Conservation (phyloP, 2,797 vertebrate genomes). For the Etheostoma perlongum region DNA sequence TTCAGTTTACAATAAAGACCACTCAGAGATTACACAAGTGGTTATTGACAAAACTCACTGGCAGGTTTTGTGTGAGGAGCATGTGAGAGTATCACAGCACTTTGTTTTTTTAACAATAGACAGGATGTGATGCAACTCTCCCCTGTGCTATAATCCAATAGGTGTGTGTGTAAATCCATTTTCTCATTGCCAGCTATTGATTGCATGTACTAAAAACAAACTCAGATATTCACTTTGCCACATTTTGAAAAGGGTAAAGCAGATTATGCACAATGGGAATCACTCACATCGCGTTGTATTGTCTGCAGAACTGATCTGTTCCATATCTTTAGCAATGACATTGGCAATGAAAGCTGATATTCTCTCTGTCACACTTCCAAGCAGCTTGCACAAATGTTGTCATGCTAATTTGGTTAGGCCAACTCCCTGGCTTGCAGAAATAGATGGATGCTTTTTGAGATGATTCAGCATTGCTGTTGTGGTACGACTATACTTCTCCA, state of each 20-base stretch:
- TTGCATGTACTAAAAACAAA: conserved; percentile 58
- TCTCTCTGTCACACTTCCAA: conserved; percentile 74
- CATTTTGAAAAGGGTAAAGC: conserved; percentile 60
- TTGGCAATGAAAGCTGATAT: conserved; percentile 67
- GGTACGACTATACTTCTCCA: conserved; percentile 31
- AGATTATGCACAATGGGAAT: conserved; percentile 74
- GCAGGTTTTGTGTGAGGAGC: conserved; percentile 39
- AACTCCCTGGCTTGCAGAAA: conserved; percentile 59
- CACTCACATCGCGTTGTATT: conserved; percentile 60
- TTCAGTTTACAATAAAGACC: conserved; percentile 56
- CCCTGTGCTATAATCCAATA: conserved; percentile 68
- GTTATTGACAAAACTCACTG: conserved; percentile 55
- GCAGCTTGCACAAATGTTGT: conserved; percentile 64
- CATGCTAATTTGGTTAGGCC: conserved; percentile 71
- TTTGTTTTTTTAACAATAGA: conserved; percentile 61
- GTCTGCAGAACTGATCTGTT: conserved; percentile 66
- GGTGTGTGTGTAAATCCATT: conserved; percentile 61
- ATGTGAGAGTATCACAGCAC: conserved; percentile 37
- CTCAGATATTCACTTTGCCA: conserved; percentile 69
- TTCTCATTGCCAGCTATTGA: conserved; percentile 62
- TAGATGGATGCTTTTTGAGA: conserved; percentile 60
- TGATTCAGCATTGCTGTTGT: conserved; percentile 70
- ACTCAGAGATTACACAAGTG: conserved; percentile 57
- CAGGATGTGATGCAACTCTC: conserved; percentile 61
- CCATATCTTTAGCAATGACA: conserved; percentile 66